Conservation (phyloP, 2,113 vertebrate species). For the Aix galericulata region DNA sequence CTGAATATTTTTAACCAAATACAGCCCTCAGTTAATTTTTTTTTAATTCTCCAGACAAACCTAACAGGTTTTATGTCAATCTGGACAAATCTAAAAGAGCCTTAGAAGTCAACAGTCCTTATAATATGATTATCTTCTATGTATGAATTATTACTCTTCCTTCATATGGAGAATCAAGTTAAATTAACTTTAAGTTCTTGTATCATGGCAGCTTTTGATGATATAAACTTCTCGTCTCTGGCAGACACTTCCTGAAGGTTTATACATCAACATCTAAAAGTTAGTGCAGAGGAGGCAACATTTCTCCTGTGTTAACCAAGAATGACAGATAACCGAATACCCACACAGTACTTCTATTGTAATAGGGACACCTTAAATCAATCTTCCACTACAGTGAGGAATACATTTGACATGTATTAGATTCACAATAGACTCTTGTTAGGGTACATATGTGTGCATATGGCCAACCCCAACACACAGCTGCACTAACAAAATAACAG, state of each 20-base stretch:
- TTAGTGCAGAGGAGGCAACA: not conserved
- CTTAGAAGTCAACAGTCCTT: not conserved
- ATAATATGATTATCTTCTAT: not conserved
- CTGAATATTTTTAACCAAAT: not conserved
- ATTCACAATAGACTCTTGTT: not conserved
- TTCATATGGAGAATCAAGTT: not conserved
- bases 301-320: not conserved
- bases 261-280: not conserved
- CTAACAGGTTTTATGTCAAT: not conserved
- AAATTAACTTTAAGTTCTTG: not conserved
- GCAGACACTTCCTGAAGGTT: not conserved
- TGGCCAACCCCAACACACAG: not conserved
- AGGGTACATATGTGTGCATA: not conserved
- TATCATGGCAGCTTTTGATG: not conserved
- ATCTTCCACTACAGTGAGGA: not conserved
- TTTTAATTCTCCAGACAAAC: not conserved
- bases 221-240: not conserved
- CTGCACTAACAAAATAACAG: not conserved
- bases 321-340: not conserved
- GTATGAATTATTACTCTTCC: not conserved
- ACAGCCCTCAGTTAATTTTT: not conserved
- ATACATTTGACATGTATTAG: not conserved
- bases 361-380: not conserved
- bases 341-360: not conserved
- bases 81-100: not conserved